Percentiles rank a stretch among this genome's conserved stretches.
Conservation (phyloP, 2,888 invertebrate species). For the Troilus luridus region DNA sequence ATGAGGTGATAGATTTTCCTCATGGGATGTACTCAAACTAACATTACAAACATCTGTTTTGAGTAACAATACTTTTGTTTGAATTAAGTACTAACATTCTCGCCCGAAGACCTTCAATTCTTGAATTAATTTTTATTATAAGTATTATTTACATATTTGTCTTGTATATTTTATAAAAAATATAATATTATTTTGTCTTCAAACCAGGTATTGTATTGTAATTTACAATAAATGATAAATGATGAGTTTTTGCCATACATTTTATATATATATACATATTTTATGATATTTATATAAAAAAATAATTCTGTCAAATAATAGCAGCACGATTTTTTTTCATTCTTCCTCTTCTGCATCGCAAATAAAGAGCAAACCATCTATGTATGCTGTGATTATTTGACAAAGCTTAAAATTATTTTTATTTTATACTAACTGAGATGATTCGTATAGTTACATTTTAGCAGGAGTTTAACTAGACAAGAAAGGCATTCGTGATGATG, state of each 20-base stretch:
- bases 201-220: neutral
- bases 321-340: neutral
- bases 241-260: neutral
- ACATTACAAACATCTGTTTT: no score
- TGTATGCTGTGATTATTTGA: conserved; percentile 1
- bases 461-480: neutral
- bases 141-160: no score
- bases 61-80: no score
- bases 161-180: no score
- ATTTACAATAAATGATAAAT: neutral
- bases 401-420: neutral
- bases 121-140: no score
- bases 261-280: neutral
- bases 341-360: neutral
- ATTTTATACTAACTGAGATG: neutral
- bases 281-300: neutral
- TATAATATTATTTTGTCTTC: neutral
- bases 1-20: no score
- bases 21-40: no score
- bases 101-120: no score
- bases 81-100: no score
- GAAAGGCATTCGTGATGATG: neutral
- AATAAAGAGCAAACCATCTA: neutral
- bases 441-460: neutral
- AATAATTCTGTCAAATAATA: neutral